Base-by-base conservation (phyloP, 2,888 invertebrate genomes). In the Hofmannophila pseudospretella region DNA sequence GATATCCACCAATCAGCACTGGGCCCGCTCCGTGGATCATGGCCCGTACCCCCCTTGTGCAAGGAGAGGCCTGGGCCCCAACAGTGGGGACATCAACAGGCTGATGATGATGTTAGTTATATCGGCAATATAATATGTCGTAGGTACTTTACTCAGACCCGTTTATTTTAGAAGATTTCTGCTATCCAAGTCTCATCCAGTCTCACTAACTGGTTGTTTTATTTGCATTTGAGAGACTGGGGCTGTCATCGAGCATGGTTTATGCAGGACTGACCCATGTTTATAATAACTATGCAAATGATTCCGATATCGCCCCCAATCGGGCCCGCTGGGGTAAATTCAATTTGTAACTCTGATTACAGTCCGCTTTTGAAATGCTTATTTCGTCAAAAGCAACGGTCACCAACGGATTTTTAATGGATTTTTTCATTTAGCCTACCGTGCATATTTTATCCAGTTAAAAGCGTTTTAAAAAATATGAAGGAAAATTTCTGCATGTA, bases 211-310 rank as follows among this genome's bases (percentile, higher is more conserved):
- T 44, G 47, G 49, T 58, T 44, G 52, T 51, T 39, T 44, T 57
- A 76, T 75, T 78, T 74, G 72, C 74, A 77, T 77, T 66, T 52
- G 61, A 65, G 73, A 75, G 71, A 68, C 67, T 67, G 68, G 60
- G 41, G 69, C 74, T 75, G 79, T 80, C 78, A 78, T 67, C 73
- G 64, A 56, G 53, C 60, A 58, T 61, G 67, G 75, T 75, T 81
- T 78, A 81, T 77, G 76, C 80, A 74, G 75, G 70, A 67, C 66
- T 80, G 82, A 80, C 78, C 82, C 78, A 68, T 80, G 84, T 79
- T 81, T 81, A 84, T 80, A 82, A 85, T 84, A 84, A 81, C 79
- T 82, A 86, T 85, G 85, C 84, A 84, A 85, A 85, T 85, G 74
- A 74, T 75, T 72, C 74, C 71, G 72, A 80, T 81, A 78, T 67